phyloP scores from a whole-genome alignment of 2,113 vertebrate species.

The Peromyscus maniculatus region DNA sequence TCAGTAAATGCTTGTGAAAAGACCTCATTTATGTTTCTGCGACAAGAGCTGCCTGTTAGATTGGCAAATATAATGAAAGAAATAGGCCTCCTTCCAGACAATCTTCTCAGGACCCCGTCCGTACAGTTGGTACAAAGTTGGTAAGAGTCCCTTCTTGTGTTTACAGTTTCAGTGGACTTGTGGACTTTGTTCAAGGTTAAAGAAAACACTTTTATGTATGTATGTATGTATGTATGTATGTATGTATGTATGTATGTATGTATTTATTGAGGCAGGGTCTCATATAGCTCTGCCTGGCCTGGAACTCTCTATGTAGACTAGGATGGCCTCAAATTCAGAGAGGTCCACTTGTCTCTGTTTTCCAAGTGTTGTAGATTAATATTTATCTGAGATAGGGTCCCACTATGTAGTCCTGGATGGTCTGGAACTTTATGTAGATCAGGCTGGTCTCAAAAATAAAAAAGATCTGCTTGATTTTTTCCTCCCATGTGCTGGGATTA shows the following conservation, averaged over 20 bases:
- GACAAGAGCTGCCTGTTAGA: constrained; percentile 96
- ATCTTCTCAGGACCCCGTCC: constrained; percentile 95
- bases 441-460: not conserved
- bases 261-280: not conserved
- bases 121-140: constrained; percentile 97
- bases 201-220: not conserved
- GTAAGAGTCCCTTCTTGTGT: constrained; percentile 85
- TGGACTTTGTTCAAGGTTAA: constrained; percentile 38
- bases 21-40: constrained; percentile 97
- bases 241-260: too few species aligned
- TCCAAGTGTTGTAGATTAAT: not conserved
- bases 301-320: not conserved
- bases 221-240: too few species aligned
- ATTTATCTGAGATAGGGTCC: not conserved
- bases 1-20: constrained; percentile 97
- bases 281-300: not conserved
- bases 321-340: not conserved
- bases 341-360: not conserved
- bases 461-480: not conserved
- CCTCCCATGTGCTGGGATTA: not conserved
- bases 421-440: not conserved
- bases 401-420: not conserved
- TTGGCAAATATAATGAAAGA: constrained; percentile 99
- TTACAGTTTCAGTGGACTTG: not conserved
- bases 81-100: constrained; percentile 97